These are phyloP conservation scores for Drosophila subquinaria DNA, from an alignment of 2,888 invertebrate genomes.

Conservation along the genomic window DNA sequence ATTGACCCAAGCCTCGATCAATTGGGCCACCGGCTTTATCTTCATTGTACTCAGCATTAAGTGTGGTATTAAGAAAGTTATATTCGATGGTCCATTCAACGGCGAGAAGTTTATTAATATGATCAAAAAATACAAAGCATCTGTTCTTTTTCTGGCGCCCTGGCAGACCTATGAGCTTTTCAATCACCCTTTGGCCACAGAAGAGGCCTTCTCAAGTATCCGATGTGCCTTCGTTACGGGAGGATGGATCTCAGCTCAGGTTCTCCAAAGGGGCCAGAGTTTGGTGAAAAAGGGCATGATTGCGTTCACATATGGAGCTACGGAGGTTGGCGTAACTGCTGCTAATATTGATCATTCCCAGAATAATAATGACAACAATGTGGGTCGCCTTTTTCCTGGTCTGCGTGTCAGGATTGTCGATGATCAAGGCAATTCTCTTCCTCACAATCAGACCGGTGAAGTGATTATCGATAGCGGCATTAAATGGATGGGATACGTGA, in stretches of 20 bases:
- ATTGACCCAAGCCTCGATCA: slow-evolving; percentile 63
- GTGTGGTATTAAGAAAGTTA: slow-evolving; percentile 48
- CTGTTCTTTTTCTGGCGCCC: slow-evolving; percentile 48
- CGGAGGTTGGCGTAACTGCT: slow-evolving; percentile 56
- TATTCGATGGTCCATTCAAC: slow-evolving; percentile 57
- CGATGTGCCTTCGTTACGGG: slow-evolving; percentile 46
- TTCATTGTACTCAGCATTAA: slow-evolving; percentile 33
- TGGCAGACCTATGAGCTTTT: slow-evolving; percentile 58
- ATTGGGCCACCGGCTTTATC: slow-evolving; percentile 73
- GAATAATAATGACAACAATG: slow-evolving; percentile 45
- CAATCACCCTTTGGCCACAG: slow-evolving; percentile 46
- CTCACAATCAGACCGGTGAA: slow-evolving; percentile 73
- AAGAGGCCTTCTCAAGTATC: slow-evolving; percentile 34
- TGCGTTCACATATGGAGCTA: slow-evolving; percentile 56
- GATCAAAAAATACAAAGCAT: slow-evolving; percentile 59
- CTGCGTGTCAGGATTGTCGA: slow-evolving; percentile 65
- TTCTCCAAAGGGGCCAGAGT: slow-evolving; percentile 39
- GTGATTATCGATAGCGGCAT: slow-evolving; percentile 55
- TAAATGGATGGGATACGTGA: slow-evolving; percentile 78
- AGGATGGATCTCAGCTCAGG: slow-evolving; percentile 47
- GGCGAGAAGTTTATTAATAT: slow-evolving; percentile 50
- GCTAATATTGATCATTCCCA: slow-evolving; percentile 40
- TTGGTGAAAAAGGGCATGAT: slow-evolving; percentile 41
- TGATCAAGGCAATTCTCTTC: slow-evolving; percentile 67
- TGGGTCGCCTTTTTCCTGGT: slow-evolving; percentile 66